Conservation (phyloP, 2,113 vertebrate genomes). For the Pavo muticus region DNA sequence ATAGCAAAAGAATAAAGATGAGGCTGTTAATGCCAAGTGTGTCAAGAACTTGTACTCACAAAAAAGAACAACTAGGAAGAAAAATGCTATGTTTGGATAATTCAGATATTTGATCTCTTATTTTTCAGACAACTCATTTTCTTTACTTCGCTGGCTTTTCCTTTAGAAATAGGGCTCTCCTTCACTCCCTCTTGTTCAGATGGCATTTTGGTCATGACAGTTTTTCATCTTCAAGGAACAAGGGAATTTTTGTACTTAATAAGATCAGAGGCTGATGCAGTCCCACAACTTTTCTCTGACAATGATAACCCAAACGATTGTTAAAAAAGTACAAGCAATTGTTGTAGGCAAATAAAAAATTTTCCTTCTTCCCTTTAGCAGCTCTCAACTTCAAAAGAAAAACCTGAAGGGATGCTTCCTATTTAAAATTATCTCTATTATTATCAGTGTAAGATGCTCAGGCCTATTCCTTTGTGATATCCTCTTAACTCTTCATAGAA, state of each 20-base stretch:
- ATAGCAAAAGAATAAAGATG: neutral
- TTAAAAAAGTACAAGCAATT: neutral
- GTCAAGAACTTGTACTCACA: neutral
- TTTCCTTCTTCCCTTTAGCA: neutral
- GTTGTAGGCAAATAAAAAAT: neutral
- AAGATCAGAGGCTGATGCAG: neutral
- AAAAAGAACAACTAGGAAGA: neutral
- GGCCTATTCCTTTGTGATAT: neutral
- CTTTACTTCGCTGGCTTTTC: slow-evolving; percentile 21
- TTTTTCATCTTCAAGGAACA: slow-evolving; percentile 31
- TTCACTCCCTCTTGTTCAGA: neutral
- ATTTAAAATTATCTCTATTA: neutral
- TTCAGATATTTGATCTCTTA: slow-evolving; percentile 12
- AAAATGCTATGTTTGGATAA: neutral
- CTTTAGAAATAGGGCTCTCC: slow-evolving; percentile 45
- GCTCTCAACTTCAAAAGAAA: slow-evolving; percentile 9
- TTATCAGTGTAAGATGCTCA: neutral
- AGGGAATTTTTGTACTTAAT: slow-evolving; percentile 16
- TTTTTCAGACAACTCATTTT: slow-evolving; percentile 9
- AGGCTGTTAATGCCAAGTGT: neutral
- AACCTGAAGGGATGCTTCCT: neutral
- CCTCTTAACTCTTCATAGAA: neutral
- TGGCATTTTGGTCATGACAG: slow-evolving; percentile 36
- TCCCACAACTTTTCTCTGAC: neutral
- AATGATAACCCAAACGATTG: neutral